Evolutionary conservation across 1,140 invertebrate species (phyloP), one percentile per base, ranked within the genome.

Genomic region (Macrosteles quadrilineatus): DNA sequence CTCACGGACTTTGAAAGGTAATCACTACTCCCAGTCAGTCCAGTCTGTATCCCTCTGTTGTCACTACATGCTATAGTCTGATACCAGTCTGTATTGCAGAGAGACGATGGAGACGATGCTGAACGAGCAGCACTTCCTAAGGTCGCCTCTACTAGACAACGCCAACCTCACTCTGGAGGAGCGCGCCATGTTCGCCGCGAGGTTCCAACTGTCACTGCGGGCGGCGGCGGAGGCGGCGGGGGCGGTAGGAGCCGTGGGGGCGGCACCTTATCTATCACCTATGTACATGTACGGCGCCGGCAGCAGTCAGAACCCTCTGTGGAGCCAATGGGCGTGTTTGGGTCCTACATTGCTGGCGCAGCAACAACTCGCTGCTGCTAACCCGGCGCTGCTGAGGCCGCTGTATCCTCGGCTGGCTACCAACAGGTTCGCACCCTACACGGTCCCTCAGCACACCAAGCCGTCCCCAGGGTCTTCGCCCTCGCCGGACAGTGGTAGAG

Each of bases 1-100:
- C 83, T 92, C 36, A 90, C 88, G 19, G 92, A 94, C 75, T 91
- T 94, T 78, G 92, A 94, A 81, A 88, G 90, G 91, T 91, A 85
- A 85, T 74, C 75, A 75, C 74, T 73, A 69, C 79, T 81, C 29
- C 83, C 86, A n/a, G n/a, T n/a, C n/a, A n/a, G n/a, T n/a, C n/a
- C n/a, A n/a, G n/a, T n/a, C n/a, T n/a, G n/a, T n/a, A n/a, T n/a
- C n/a, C n/a, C n/a, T n/a, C n/a, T n/a, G n/a, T n/a, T n/a, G n/a
- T n/a, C n/a, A n/a, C n/a, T n/a, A n/a, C n/a, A 36, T 36, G 32
- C 32, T 36, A 36, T 36, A 6, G 4, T 36, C 32, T 36, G 14
- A 36, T 14, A 4, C 4, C 32, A 36, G 32, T 74, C 75, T 76
- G 75, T 73, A 71, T 79, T 81, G 25, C 83, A 87, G 87, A 71